These are phyloP conservation scores for Carterocephalus palaemon DNA, from an alignment of 2,888 invertebrate genomes.

Conservation along the genomic window DNA sequence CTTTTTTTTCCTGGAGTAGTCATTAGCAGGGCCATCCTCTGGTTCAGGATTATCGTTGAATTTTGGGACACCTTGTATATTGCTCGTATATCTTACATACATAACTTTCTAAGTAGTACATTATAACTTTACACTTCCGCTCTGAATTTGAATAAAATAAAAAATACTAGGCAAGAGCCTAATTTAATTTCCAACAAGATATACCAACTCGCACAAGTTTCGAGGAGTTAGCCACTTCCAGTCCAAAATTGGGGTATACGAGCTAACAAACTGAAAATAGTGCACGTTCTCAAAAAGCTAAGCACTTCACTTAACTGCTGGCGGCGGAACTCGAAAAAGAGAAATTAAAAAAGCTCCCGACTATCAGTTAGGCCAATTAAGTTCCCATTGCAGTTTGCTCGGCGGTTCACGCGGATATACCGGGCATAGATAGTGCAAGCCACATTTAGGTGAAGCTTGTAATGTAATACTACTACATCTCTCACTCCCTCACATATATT, in stretches of 20 bases:
- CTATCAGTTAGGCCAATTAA: conserved; percentile 26
- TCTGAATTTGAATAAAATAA: too few species aligned
- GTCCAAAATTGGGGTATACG: conserved; percentile 18
- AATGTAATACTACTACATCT: too few species aligned
- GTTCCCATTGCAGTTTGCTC: conserved; percentile 21
- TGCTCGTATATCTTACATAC: too few species aligned
- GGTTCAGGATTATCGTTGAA: too few species aligned
- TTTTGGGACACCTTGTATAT: too few species aligned
- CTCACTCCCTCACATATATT: too few species aligned
- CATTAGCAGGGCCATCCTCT: too few species aligned
- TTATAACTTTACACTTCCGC: too few species aligned
- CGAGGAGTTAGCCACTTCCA: conserved; percentile 1
- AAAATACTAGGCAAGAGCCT: too few species aligned
- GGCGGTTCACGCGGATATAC: not conserved
- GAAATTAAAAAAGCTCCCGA: conserved; percentile 20
- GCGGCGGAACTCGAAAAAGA: conserved; percentile 18
- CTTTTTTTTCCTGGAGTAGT: too few species aligned
- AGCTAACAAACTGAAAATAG: conserved; percentile 21
- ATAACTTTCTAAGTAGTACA: too few species aligned
- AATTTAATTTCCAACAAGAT: conserved; percentile 9
- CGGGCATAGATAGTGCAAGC: not conserved
- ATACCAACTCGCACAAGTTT: not conserved
- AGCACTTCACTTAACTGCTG: conserved; percentile 22
- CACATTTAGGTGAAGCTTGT: conserved; percentile 6
- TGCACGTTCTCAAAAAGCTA: conserved; percentile 16